Conservation (phyloP, 2,113 vertebrate genomes). For the Pangasianodon hypophthalmus region DNA sequence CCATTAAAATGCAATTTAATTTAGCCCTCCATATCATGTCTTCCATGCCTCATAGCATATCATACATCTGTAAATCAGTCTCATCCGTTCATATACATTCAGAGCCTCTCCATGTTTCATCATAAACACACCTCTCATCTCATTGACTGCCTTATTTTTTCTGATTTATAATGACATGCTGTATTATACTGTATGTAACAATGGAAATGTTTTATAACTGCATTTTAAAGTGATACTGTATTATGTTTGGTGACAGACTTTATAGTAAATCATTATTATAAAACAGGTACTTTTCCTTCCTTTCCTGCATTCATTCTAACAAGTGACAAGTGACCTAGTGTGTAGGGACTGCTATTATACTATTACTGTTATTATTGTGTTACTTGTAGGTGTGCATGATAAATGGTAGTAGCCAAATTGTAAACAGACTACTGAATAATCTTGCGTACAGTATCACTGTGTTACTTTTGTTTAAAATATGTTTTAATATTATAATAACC, state of each 20-base stretch:
- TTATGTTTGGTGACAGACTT: neutral
- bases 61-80: neutral
- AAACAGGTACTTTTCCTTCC: neutral
- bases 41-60: neutral
- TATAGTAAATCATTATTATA: neutral
- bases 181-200: neutral
- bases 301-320: neutral
- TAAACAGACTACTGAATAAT: neutral
- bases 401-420: neutral
- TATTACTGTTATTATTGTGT: neutral
- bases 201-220: conserved; percentile 3
- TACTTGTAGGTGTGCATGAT: neutral
- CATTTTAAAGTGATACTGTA: neutral
- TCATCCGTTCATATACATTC: neutral
- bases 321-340: neutral
- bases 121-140: neutral
- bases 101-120: neutral
- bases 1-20: neutral
- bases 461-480: neutral
- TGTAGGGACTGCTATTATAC: neutral
- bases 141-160: neutral
- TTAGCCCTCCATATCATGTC: neutral
- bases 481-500: neutral
- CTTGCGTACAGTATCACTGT: neutral
- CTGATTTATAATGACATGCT: neutral